Evolutionary conservation across 64 coral and sea anemone genomes (phyloP).

Genomic region (Actinia equina): DNA sequence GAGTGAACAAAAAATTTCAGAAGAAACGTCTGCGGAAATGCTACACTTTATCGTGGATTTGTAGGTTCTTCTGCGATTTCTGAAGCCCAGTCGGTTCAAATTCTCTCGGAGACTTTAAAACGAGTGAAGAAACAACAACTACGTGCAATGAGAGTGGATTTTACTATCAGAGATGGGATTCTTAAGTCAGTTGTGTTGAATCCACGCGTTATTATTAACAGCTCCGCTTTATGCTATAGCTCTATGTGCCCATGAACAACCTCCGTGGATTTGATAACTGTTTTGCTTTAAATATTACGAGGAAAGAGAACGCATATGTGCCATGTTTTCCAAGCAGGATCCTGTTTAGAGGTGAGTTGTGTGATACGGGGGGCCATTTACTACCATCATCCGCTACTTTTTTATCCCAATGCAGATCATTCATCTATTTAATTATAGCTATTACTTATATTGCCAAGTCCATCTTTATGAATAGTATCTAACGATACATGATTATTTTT

Average conservation of each 20-base stretch:
- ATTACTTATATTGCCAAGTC: neutral
- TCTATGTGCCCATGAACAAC: conserved; percentile 85
- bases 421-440: neutral
- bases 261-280: conserved; percentile 82
- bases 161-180: conserved; percentile 84
- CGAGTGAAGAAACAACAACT: conserved; percentile 91
- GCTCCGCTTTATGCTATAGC: conserved; percentile 89
- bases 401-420: neutral
- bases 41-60: conserved; percentile 94
- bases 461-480: neutral
- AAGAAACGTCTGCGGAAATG: conserved; percentile 64
- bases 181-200: conserved; percentile 72
- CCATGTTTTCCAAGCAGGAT: conserved; percentile 81
- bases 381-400: neutral
- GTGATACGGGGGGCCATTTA: neutral
- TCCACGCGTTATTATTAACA: conserved; percentile 72
- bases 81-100: conserved; percentile 78
- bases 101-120: conserved; percentile 84
- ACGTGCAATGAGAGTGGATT: conserved; percentile 79
- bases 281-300: conserved; percentile 87
- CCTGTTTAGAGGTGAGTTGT: conserved; percentile 76
- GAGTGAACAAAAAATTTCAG: conserved; percentile 43
- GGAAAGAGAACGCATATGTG: conserved; percentile 92
- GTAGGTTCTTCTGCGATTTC: conserved; percentile 86
- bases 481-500: neutral